These are phyloP conservation scores for Mythimna lalbum DNA, from an alignment of 2,888 invertebrate genomes.

Conservation along the genomic window DNA sequence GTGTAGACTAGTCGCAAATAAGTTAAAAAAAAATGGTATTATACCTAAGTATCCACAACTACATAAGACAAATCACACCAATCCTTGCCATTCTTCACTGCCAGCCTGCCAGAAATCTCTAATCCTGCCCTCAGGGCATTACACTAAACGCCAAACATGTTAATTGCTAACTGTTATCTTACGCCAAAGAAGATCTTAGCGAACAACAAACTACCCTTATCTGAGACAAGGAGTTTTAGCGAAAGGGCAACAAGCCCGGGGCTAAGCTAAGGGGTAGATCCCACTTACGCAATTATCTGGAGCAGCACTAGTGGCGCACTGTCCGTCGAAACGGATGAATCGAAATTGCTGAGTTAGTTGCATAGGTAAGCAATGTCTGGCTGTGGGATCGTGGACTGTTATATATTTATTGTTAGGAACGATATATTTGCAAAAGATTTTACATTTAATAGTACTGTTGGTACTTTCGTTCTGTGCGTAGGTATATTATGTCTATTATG, in stretches of 20 bases:
- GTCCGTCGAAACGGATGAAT: slow-evolving; percentile 18
- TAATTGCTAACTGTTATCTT: slow-evolving; percentile 81
- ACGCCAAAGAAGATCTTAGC: slow-evolving; percentile 77
- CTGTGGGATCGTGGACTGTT: no score
- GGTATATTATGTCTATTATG: no score
- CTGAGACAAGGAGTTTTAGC: slow-evolving; percentile 68
- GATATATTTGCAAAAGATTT: no score
- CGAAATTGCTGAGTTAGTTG: slow-evolving; percentile 15
- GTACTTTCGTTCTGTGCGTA: no score
- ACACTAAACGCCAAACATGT: slow-evolving; percentile 70
- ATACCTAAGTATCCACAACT: neutral
- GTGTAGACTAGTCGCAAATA: no score
- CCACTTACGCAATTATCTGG: slow-evolving; percentile 78
- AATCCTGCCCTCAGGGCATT: slow-evolving; percentile 63
- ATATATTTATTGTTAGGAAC: no score
- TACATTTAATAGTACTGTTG: no score
- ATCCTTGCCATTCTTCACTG: slow-evolving; percentile 28
- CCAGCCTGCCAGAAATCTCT: slow-evolving; percentile 33
- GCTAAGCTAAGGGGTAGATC: slow-evolving; percentile 65
- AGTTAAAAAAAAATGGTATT: no score
- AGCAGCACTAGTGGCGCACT: slow-evolving; percentile 57
- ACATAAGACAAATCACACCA: slow-evolving; percentile 4
- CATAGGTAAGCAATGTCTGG: no score
- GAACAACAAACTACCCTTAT: slow-evolving; percentile 80
- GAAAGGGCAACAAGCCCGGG: slow-evolving; percentile 64